Base-by-base conservation (phyloP, 2,797 vertebrate species). In the Limosa lapponica region DNA sequence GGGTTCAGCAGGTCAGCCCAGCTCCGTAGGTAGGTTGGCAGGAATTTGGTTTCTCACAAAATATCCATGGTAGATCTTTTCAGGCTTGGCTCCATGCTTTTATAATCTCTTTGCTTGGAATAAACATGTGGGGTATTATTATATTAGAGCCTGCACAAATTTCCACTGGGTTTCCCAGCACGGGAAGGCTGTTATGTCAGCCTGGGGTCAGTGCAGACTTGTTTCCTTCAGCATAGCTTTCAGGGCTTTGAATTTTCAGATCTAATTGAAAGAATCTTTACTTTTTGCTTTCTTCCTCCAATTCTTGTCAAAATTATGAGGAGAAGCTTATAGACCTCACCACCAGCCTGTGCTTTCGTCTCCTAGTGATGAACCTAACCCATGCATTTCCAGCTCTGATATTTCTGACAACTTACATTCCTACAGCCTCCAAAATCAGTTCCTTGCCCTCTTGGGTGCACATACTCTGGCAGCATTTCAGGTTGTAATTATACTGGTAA, bases 101-200 rank as follows among this genome's bases (percentile, higher is more conserved):
- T 52, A 17, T n/a, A n/a, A 8, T 57, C 36, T 6, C 9, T 77
- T 36, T 61, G 64, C n/a, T 64, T 16, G 61, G 39, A 48, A 72
- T 71, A 13, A 93, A 55, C 32, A 10, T 1, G 13, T 8, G 10
- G 54, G 24, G 37, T 5, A 5, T 44, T 11, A 6, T 15, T 54
- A 54, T 54, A 54, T 18, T 39, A 51, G 70, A 73, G 46, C 39
- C 67, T 39, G 23, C 51, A 51, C 2, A 8, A 37, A 19, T 48
- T 14, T 4, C 70, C 37, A 34, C 8, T 0, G 0, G 2, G 17
- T n/a, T 34, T 32, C 61, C 62, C 46, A 13, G 57, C 1, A 2
- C 24, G 39, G 61, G 72, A 58, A 74, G 22, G 23, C 59, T 39
- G 24, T 37, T 37, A 7, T 8, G 28, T n/a, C 59, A 83, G 70